phyloP scores from a whole-genome alignment of 2,888 invertebrate genomes.

The Endotricha flammealis region DNA sequence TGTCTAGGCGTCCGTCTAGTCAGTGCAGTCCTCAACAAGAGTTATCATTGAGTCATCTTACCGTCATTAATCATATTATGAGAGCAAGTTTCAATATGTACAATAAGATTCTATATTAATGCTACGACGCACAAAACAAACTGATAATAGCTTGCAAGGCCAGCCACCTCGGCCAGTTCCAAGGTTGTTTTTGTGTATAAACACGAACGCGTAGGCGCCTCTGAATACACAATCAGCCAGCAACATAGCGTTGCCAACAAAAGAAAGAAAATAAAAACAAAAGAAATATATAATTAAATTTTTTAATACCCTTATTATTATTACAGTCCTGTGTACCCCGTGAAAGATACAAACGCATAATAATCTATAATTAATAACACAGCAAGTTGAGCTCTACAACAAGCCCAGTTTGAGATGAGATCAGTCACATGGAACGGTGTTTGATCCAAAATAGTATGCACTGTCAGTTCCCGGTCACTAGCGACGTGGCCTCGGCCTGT shows the following conservation, averaged over 20 bases:
- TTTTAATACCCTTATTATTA: constrained; percentile 62
- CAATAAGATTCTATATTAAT: no score
- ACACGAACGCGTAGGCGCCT: constrained; percentile 35
- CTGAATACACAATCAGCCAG: constrained; percentile 19
- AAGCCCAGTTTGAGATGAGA: constrained; percentile 66
- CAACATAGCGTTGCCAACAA: constrained; percentile 13
- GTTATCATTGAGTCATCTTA: no score
- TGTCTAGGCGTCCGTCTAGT: no score
- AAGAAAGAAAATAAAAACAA: constrained; percentile 29
- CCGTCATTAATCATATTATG: no score
- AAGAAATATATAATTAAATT: constrained; percentile 34
- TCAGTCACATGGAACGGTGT: constrained; percentile 65
- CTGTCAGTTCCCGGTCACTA: constrained; percentile 29
- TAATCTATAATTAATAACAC: constrained; percentile 72
- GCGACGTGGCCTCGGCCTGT: constrained; percentile 34
- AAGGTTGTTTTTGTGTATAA: constrained; percentile 76
- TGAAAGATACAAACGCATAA: constrained; percentile 55
- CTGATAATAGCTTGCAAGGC: constrained; percentile 41
- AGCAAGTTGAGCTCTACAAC: constrained; percentile 69
- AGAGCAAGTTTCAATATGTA: no score
- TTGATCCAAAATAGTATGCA: constrained; percentile 41
- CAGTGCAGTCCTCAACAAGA: no score
- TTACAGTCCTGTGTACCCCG: constrained; percentile 62
- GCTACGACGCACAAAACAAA: constrained; percentile 32
- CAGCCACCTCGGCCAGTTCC: constrained; percentile 42